Evolutionary conservation across 2,113 vertebrate species (phyloP).

Genomic region (Tapirus terrestris): DNA sequence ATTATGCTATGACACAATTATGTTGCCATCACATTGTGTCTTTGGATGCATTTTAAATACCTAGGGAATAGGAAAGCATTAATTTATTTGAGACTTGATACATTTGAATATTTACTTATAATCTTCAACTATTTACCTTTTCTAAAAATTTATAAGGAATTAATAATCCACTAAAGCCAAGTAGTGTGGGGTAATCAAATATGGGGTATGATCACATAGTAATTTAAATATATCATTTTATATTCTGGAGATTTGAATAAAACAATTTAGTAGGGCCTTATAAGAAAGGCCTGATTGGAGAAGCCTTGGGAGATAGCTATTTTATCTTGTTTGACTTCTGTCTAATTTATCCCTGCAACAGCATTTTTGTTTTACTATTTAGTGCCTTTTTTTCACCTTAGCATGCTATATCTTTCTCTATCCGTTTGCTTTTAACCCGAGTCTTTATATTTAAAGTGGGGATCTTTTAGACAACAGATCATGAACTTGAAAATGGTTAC

Average conservation of each 20-base stretch:
- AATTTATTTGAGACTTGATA: background rate
- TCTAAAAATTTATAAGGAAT: background rate
- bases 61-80: background rate
- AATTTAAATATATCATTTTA: background rate
- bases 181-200: background rate
- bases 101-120: background rate
- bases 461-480: background rate
- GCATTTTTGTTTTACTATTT: background rate
- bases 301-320: background rate
- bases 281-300: background rate
- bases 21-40: background rate
- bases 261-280: background rate
- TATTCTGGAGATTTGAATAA: background rate
- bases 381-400: background rate
- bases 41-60: slow-evolving; percentile 3
- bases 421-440: background rate
- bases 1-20: background rate
- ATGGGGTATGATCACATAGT: background rate
- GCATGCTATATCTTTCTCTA: background rate
- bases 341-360: background rate
- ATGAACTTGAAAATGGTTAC: background rate
- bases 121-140: background rate
- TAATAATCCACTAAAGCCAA: background rate
- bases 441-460: background rate
- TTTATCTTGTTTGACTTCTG: background rate